These are phyloP conservation scores for Acanthisitta chloris DNA, from an alignment of 2,113 vertebrate genomes.

Conservation along the genomic window DNA sequence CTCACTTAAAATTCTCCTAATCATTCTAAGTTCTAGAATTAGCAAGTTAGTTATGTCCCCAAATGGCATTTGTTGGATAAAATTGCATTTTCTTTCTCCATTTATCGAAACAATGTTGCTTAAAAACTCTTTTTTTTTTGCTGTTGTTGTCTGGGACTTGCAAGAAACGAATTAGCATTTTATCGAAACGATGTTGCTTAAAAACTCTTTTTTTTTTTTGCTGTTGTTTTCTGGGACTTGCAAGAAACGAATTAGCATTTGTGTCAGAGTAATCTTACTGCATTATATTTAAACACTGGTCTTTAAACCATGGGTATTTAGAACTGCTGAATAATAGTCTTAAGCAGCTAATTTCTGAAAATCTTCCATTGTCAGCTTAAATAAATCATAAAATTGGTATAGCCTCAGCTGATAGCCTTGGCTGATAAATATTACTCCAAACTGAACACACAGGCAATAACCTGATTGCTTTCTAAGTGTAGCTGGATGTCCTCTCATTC, in stretches of 20 bases:
- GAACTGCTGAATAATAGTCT: background rate
- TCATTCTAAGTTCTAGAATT: background rate
- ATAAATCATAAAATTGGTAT: background rate
- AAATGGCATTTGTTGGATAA: background rate
- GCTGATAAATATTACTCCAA: background rate
- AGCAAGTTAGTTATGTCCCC: background rate
- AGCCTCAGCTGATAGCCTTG: background rate
- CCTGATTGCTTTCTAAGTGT: background rate
- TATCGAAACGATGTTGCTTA: background rate
- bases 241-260: constrained; percentile 33
- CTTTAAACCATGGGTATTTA: constrained; percentile 8
- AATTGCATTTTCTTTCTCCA: background rate
- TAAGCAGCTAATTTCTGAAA: background rate
- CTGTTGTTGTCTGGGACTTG: background rate
- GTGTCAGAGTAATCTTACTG: background rate
- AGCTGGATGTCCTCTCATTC: background rate
- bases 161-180: background rate
- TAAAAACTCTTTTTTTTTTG: background rate
- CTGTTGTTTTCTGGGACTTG: background rate
- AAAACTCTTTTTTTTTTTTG: background rate
- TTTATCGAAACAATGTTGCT: background rate
- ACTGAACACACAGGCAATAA: background rate
- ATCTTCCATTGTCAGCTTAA: background rate
- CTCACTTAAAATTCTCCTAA: background rate
- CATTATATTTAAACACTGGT: background rate